Conservation (phyloP, 1,140 invertebrate genomes). For the Cyphomyrmex costatus region DNA sequence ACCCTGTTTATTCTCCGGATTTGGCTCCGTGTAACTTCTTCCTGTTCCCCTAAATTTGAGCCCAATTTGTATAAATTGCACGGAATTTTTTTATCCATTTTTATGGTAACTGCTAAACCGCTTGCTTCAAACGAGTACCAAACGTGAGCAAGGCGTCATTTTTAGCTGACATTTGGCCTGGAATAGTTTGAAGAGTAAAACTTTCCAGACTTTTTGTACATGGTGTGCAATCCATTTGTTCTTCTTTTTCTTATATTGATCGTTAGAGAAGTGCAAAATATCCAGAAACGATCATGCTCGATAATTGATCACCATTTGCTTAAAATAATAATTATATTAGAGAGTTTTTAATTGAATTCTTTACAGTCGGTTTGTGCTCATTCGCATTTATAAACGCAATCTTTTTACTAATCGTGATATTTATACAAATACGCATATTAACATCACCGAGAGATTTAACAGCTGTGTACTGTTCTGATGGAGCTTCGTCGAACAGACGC, state of each 20-base stretch:
- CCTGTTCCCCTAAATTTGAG: no score
- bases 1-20: no score
- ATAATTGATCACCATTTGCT: slow-evolving; percentile 1
- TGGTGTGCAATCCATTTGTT: background rate
- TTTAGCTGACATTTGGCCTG: no score
- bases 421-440: background rate
- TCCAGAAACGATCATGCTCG: slow-evolving; percentile 5
- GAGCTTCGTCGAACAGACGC: background rate
- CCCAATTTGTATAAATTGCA: no score
- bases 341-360: slow-evolving; percentile 22
- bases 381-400: background rate
- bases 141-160: no score
- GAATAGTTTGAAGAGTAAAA: no score
- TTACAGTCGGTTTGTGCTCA: background rate
- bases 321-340: slow-evolving; percentile 8
- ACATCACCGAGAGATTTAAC: background rate
- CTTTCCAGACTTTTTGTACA: no score
- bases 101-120: no score
- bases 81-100: no score
- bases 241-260: background rate
- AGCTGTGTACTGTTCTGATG: no score
- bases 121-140: no score
- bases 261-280: background rate
- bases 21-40: no score
- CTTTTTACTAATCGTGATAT: background rate